These are phyloP conservation scores for Heterodera schachtii DNA, from an alignment of 1,140 invertebrate genomes.

Conservation along the genomic window DNA sequence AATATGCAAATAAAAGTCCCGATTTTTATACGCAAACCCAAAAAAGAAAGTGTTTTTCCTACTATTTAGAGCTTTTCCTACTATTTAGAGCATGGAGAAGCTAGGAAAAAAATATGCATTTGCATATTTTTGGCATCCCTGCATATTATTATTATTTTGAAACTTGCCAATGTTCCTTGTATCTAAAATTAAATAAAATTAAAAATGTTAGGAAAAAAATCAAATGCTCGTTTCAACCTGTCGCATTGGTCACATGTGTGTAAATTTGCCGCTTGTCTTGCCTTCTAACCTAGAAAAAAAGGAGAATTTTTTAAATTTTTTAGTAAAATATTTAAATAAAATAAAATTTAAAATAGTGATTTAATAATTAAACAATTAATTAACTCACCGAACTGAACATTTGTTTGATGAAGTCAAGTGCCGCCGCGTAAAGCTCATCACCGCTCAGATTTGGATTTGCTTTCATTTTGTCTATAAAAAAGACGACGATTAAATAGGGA, in stretches of 20 bases:
- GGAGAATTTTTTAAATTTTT: neutral
- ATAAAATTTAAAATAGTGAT: neutral
- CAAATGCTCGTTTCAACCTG: neutral
- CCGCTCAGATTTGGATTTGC: neutral
- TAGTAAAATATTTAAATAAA: neutral
- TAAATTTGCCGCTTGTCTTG: constrained; percentile 18
- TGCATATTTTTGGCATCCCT: too few relatives aligned
- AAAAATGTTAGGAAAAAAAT: neutral
- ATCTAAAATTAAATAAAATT: neutral
- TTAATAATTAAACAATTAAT: too few relatives aligned
- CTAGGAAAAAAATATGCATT: too few relatives aligned
- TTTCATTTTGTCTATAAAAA: neutral
- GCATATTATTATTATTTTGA: too few relatives aligned
- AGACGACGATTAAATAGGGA: too few relatives aligned
- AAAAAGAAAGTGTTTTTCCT: too few relatives aligned
- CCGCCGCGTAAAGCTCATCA: neutral
- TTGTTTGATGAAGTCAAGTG: neutral
- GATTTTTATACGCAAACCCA: too few relatives aligned
- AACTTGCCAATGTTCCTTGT: constrained; percentile 24
- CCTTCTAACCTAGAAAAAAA: constrained; percentile 7
- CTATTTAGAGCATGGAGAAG: too few relatives aligned
- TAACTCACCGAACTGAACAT: neutral
- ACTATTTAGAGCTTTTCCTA: too few relatives aligned
- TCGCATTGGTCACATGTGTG: constrained; percentile 28
- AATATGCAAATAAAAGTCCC: too few relatives aligned